Percentiles rank a stretch among this genome's conserved stretches.
Evolutionary conservation across 2,888 invertebrate species (phyloP).

Genomic region (Lepidochrysops patricia): DNA sequence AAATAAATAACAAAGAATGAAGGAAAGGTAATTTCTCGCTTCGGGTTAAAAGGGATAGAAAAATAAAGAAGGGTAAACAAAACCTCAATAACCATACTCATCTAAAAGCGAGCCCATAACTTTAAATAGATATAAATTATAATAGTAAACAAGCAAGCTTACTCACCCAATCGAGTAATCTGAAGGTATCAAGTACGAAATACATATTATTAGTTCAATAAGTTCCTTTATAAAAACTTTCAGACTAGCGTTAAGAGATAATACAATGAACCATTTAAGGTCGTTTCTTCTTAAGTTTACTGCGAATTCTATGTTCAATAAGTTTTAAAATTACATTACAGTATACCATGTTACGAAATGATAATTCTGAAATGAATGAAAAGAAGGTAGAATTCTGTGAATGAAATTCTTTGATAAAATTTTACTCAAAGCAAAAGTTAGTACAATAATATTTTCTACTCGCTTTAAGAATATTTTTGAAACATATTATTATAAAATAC

Average conservation of each 20-base stretch:
- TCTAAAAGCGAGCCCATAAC: neutral
- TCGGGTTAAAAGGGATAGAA: neutral
- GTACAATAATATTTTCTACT: neutral
- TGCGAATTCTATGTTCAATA: neutral
- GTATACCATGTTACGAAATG: neutral
- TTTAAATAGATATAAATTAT: neutral
- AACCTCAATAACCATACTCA: neutral
- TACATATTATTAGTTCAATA: too few relatives aligned
- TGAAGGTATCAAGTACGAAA: too few relatives aligned
- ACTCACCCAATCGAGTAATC: too few relatives aligned
- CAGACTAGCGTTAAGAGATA: too few relatives aligned
- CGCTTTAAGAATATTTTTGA: conserved; percentile 1
- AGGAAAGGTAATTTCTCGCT: neutral
- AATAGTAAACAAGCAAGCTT: too few relatives aligned
- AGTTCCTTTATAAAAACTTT: too few relatives aligned
- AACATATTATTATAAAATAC: neutral
- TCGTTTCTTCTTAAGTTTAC: neutral
- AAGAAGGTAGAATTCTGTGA: neutral
- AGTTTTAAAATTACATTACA: neutral
- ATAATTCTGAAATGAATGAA: neutral
- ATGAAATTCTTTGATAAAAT: neutral
- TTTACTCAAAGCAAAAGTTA: conserved; percentile 5
- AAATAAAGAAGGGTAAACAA: neutral
- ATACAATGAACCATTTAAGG: neutral
- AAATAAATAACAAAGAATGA: neutral